Evolutionary conservation across 2,888 invertebrate genomes (phyloP).

Genomic region (Synergus japonicus): DNA sequence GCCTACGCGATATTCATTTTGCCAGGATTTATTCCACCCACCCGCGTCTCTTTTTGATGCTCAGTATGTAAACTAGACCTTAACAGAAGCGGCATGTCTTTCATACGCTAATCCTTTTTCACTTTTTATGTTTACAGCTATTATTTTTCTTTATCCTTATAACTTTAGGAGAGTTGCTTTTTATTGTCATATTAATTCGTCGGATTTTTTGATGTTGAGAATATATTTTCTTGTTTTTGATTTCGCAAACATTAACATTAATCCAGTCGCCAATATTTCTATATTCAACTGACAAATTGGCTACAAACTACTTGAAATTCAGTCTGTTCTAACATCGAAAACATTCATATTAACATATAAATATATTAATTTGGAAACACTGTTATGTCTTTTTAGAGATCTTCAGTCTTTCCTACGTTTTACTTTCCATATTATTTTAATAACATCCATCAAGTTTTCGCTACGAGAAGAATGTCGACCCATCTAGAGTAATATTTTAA

Average conservation of each 20-base stretch:
- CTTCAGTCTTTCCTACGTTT: not conserved
- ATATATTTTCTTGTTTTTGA: not conserved
- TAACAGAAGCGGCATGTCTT: conserved; percentile 22
- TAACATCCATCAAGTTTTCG: conserved; percentile 16
- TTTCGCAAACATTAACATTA: not conserved
- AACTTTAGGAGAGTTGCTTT: not conserved
- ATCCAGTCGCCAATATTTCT: too few relatives aligned
- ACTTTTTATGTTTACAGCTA: not conserved
- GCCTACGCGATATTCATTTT: conserved; percentile 26
- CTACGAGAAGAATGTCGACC: conserved; percentile 18
- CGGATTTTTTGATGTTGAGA: conserved; percentile 7
- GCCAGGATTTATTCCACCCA: conserved; percentile 32
- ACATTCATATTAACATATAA: not conserved
- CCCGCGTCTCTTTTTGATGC: conserved; percentile 24
- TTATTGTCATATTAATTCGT: not conserved
- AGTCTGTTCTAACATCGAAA: too few relatives aligned
- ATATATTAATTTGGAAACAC: not conserved
- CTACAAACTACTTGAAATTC: too few relatives aligned
- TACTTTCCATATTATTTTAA: conserved; percentile 7
- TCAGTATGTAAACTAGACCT: conserved; percentile 23
- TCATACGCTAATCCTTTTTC: conserved; percentile 19
- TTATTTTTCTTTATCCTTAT: not conserved
- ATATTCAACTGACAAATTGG: too few relatives aligned
- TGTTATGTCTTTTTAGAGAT: not conserved
- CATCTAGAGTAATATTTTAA: conserved; percentile 39